Evolutionary conservation across 1,140 invertebrate species (phyloP), one percentile per base, ranked within the genome.

Genomic region (Goniozus legneri): DNA sequence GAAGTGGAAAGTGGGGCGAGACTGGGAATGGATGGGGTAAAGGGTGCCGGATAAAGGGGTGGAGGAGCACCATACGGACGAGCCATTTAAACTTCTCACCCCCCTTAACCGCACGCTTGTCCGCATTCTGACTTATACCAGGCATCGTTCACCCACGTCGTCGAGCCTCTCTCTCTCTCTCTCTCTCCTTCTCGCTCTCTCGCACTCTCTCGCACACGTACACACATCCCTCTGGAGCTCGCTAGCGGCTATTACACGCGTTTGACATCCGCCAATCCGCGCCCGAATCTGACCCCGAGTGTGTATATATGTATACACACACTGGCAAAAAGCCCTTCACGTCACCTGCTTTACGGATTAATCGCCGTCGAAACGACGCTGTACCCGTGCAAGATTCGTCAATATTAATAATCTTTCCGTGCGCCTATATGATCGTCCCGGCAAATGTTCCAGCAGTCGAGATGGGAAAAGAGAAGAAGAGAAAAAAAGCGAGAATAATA

Each of bases 11-110:
- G 47, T 8, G 40, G 22, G 21, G 24, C 19, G 39, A 39, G 18
- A 22, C 27, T 35, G 47, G 55, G 43, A 45, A 33, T 47, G 30
- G 27, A 35, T 35, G 30, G 45, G 47, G 42, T 37, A 43, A 45
- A 40, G 42, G 34, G 38, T 36, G 49, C 38, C 39, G 50, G 56
- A 44, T 44, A 54, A 49, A 59, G 62, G 64, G 63, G 58, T 58
- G 60, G 65, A 62, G 64, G 62, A 58, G 71, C 73, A 62, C 69
- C 73, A 76, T 76, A 76, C 73, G 73, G 73, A 69, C 72, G 66
- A 69, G 72, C 72, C 73, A 76, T 76, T 76, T 76, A 76, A 76
- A 76, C 72, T 76, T 74, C 70, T 71, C 73, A 74, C 67, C 62
- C 67, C 64, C 67, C 50, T 44, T 60, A 69, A 73, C 69, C 67